Evolutionary conservation across 2,113 vertebrate species (phyloP).

Genomic region (Corythornis madagascariensis): DNA sequence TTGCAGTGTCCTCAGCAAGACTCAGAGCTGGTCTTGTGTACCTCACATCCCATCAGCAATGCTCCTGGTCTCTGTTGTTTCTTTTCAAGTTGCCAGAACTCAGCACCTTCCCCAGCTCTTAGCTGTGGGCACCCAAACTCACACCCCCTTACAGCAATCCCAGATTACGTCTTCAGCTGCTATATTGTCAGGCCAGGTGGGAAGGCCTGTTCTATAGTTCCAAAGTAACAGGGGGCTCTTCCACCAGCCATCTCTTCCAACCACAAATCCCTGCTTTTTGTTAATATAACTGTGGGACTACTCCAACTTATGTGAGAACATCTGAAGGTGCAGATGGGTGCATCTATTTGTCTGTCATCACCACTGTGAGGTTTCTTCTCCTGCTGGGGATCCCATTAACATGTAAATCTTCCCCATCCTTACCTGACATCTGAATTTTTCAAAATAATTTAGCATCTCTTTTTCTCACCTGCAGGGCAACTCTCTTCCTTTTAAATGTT

Average conservation of each 20-base stretch:
- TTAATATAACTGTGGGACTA: not conserved
- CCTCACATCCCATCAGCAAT: not conserved
- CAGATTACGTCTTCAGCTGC: not conserved
- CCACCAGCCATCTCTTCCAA: not conserved
- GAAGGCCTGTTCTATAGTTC: not conserved
- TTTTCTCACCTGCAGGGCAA: slow-evolving; percentile 53
- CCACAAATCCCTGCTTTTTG: not conserved
- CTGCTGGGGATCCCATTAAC: slow-evolving; percentile 58
- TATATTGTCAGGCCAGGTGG: not conserved
- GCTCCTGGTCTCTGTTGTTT: not conserved
- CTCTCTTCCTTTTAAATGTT: slow-evolving; percentile 43
- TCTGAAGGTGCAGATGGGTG: slow-evolving; percentile 38
- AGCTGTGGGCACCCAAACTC: not conserved
- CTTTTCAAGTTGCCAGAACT: not conserved
- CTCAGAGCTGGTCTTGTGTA: not conserved
- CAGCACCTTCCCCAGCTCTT: not conserved
- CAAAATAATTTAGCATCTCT: slow-evolving; percentile 59
- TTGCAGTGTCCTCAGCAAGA: not conserved
- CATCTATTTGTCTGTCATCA: slow-evolving; percentile 33
- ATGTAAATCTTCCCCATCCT: slow-evolving; percentile 47
- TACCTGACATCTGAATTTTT: slow-evolving; percentile 57
- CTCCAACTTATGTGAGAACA: not conserved
- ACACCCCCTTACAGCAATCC: fast-evolving
- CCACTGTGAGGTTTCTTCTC: slow-evolving; percentile 6
- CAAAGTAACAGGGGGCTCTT: not conserved